Conservation (phyloP, 2,888 invertebrate species). For the Diarsia brunnea region DNA sequence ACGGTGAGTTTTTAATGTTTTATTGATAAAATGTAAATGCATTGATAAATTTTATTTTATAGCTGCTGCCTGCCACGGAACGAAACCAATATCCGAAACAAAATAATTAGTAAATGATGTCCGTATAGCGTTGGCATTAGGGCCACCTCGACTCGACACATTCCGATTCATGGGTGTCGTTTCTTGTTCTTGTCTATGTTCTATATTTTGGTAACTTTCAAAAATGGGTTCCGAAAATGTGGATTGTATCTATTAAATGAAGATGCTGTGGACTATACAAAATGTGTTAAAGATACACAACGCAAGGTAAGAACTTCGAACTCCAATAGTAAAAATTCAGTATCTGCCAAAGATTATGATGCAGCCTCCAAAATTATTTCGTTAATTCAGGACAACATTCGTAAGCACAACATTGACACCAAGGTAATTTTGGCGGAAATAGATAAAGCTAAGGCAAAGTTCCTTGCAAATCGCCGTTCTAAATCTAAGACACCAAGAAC, state of each 20-base stretch:
- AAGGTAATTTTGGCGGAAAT: background rate
- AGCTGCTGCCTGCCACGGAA: conserved; percentile 64
- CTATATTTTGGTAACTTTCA: conserved; percentile 64
- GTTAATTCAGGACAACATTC: background rate
- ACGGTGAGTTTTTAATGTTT: conserved; percentile 66
- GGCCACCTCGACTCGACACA: conserved; percentile 63
- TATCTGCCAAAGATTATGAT: background rate
- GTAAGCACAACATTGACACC: background rate
- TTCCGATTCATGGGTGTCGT: conserved; percentile 61
- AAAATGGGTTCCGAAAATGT: conserved; percentile 36
- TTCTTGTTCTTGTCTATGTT: conserved; percentile 66
- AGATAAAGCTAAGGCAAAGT: too few species aligned
- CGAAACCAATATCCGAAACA: conserved; percentile 63
- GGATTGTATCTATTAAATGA: too few species aligned
- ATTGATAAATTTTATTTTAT: conserved; percentile 63
- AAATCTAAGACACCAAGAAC: background rate
- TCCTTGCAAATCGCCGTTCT: conserved; percentile 1
- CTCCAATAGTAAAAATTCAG: background rate
- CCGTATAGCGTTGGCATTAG: conserved; percentile 66
- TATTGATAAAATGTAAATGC: conserved; percentile 60
- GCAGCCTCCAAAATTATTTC: too few species aligned
- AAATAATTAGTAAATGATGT: conserved; percentile 64
- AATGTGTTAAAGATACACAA: background rate
- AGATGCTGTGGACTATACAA: background rate
- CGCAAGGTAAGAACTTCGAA: background rate